phyloP scores from a whole-genome alignment of 2,888 invertebrate species.

The Campopleginae sp. region DNA sequence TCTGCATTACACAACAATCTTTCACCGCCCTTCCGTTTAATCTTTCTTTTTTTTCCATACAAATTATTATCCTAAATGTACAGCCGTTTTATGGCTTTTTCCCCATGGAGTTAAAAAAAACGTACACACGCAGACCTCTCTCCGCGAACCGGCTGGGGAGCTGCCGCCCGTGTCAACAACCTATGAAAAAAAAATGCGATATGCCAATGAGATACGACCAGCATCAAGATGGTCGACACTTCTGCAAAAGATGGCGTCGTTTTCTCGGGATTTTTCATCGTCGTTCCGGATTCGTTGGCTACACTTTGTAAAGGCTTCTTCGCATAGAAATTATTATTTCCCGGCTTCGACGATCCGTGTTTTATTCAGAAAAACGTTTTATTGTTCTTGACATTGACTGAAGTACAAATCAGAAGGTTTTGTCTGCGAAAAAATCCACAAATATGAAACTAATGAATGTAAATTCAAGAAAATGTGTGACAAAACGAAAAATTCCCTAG shows the following conservation, averaged over 20 bases:
- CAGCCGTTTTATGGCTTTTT: constrained; percentile 67
- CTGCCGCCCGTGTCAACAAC: constrained; percentile 81
- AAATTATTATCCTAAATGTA: constrained; percentile 22
- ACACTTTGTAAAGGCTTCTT: background rate
- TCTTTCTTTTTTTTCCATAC: constrained; percentile 15
- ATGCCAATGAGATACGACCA: constrained; percentile 20
- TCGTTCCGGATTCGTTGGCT: background rate
- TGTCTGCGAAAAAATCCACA: too few relatives aligned
- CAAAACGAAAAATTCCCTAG: too few relatives aligned
- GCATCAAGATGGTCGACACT: constrained; percentile 14
- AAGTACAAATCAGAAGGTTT: too few relatives aligned
- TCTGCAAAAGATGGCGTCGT: background rate
- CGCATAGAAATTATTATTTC: background rate
- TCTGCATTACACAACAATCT: constrained; percentile 4
- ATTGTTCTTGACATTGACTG: too few relatives aligned
- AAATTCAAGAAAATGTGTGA: too few relatives aligned
- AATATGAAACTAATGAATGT: too few relatives aligned
- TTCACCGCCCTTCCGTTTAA: background rate
- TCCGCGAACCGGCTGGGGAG: constrained; percentile 79
- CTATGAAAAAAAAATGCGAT: constrained; percentile 80
- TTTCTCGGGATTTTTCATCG: background rate
- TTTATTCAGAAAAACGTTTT: too few relatives aligned
- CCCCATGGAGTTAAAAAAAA: constrained; percentile 72
- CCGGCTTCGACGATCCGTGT: too few relatives aligned
- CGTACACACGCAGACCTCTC: constrained; percentile 78